A percentile compares a stretch with the other conserved stretches of the same genome.
Conservation (phyloP, 1,140 invertebrate species). For the Lucilia sericata region DNA sequence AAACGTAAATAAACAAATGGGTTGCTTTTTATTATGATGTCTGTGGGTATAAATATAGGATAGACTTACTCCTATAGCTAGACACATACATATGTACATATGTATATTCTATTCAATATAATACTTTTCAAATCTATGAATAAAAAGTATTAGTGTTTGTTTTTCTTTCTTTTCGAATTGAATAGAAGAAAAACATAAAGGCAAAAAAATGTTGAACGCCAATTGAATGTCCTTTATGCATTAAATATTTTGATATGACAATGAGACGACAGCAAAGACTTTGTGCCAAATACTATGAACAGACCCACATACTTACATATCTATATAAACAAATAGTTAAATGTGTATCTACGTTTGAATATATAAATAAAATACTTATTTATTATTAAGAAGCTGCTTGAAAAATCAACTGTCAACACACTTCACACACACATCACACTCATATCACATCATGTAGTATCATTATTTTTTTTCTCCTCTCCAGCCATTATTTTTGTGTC, state of each 20-base stretch:
- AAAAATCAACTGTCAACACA: slow-evolving; percentile 17
- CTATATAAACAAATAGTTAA: neutral
- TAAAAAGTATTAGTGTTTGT: slow-evolving; percentile 14
- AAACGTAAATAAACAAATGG: slow-evolving; percentile 7
- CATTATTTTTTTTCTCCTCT: neutral
- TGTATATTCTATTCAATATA: neutral
- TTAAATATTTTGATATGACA: slow-evolving; percentile 42
- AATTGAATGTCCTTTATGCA: slow-evolving; percentile 39
- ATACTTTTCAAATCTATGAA: neutral
- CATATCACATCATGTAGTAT: neutral
- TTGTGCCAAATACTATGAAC: neutral
- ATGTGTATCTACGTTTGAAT: neutral
- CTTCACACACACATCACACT: neutral
- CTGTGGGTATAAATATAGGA: neutral
- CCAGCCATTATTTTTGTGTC: neutral
- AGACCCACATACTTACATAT: neutral
- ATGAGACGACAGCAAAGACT: slow-evolving; percentile 38
- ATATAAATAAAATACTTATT: neutral
- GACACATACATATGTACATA: too few relatives aligned
- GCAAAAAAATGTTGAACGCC: neutral
- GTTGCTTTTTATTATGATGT: neutral
- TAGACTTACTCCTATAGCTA: too few relatives aligned
- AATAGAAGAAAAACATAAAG: neutral
- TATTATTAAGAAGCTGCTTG: slow-evolving; percentile 3
- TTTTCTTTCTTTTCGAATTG: neutral